Base-by-base conservation (phyloP, 1,140 invertebrate species). In the Zaprionus vittiger region DNA sequence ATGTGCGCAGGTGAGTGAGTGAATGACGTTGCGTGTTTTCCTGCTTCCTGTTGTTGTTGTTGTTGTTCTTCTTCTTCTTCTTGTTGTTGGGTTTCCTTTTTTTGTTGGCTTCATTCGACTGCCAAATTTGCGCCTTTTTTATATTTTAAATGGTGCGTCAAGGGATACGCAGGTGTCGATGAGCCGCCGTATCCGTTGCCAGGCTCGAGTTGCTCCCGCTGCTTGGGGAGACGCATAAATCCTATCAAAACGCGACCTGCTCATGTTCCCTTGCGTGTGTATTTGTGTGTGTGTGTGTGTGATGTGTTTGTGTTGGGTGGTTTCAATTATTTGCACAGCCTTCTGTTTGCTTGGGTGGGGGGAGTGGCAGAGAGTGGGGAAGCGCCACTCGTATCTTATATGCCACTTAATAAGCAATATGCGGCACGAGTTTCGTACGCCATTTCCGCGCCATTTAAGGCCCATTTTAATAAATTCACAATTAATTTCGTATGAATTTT, bases 1-100 rank as follows among this genome's bases (percentile, higher is more conserved):
- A 96, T 92, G 97, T 97, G 22, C 94, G 95, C 92, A 95, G 96
- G 95, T 95, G 93, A 93, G 54, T 24, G 47, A 56, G 84, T 74
- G 49, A 52, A 61, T 74, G 65, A 44, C 57, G 57, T 55, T 55
- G 31, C 37, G 26, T 49, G 38, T 63, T 38, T 2, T 26, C 20
- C 20, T 1, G 44, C 4, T 52, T 52, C 12, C 47, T 5, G 47
- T 52, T 52, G n/a, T 20, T 49, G 44, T 20, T 49, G 17, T 2
- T 47, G n/a, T 20, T 47, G 7, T 20, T 20, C 22, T 49, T 15
- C 15, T 3, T 49, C 9, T 9, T 38, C 11, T 31, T 59, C 17
- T 20, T 22, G 26, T 70, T 44, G 24, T 28, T 52, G 47, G 28
- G 3, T 69, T 44, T 38, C 26, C 34, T 41, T 41, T 28, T 15